Conservation (phyloP, 2,113 vertebrate species). For the Deroptyus accipitrinus region DNA sequence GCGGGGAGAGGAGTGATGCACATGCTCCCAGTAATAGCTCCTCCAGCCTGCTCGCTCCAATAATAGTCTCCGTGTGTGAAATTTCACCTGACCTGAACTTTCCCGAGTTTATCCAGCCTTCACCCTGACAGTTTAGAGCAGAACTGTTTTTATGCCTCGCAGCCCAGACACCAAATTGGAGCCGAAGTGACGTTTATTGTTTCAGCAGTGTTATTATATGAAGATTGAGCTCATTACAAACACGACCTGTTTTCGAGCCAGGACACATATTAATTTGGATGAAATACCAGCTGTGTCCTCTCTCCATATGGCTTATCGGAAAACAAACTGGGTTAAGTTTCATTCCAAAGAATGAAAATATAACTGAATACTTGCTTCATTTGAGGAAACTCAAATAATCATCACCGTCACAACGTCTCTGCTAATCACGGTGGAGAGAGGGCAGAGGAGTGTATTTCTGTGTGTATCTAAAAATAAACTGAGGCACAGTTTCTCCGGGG, state of each 20-base stretch:
- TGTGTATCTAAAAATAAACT: neutral
- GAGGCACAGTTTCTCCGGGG: neutral
- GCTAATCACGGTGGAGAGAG: neutral
- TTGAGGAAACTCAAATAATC: slow-evolving; percentile 28
- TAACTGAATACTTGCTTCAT: neutral
- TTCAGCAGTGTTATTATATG: slow-evolving; percentile 18
- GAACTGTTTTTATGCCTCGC: neutral
- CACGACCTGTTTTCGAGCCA: neutral
- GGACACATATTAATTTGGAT: slow-evolving; percentile 45
- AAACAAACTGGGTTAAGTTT: slow-evolving; percentile 24
- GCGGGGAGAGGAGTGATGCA: neutral
- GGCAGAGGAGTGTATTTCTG: neutral
- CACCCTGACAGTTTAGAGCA: neutral
- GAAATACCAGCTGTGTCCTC: slow-evolving; percentile 31
- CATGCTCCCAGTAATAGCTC: neutral
- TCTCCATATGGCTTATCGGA: slow-evolving; percentile 24
- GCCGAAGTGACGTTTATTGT: slow-evolving; percentile 41
- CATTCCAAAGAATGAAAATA: slow-evolving; percentile 11
- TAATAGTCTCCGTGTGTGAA: neutral
- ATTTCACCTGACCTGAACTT: slow-evolving; percentile 51
- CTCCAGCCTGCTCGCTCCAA: neutral
- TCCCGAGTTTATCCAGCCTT: neutral
- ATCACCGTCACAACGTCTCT: neutral
- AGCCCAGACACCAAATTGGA: slow-evolving; percentile 35
- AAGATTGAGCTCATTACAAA: slow-evolving; percentile 44